Evolutionary conservation across 2,113 vertebrate species (phyloP).

Genomic region (Ageneiosus marmoratus): DNA sequence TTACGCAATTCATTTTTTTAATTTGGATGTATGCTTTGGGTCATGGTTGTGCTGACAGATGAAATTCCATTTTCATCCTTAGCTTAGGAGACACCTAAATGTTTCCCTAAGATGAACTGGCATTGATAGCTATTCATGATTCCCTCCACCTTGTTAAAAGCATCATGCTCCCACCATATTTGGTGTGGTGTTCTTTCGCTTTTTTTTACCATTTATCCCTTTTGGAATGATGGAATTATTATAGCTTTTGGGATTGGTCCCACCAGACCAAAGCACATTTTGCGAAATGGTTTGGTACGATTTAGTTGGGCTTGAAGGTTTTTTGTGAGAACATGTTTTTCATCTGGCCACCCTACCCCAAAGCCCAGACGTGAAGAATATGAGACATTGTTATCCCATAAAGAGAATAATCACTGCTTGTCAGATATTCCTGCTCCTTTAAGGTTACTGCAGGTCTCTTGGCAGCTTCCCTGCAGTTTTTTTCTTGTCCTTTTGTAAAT

Average conservation of each 20-base stretch:
- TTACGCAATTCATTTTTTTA: neutral
- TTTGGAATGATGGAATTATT: neutral
- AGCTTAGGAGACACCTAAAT: neutral
- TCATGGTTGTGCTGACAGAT: neutral
- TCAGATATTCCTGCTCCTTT: neutral
- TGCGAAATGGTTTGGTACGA: neutral
- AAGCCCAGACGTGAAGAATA: neutral
- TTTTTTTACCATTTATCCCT: too few relatives aligned
- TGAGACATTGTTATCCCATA: neutral
- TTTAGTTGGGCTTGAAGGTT: neutral
- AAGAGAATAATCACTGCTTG: neutral
- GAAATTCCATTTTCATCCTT: neutral
- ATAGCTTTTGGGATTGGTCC: neutral
- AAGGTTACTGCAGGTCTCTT: neutral
- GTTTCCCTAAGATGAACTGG: neutral
- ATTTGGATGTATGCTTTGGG: neutral
- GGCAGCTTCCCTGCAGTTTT: neutral
- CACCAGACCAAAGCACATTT: neutral
- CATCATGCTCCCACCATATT: too few relatives aligned
- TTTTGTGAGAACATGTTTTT: neutral
- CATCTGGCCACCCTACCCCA: neutral
- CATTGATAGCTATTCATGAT: neutral
- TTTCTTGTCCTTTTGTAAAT: neutral
- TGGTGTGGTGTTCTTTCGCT: neutral
- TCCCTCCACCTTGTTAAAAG: neutral